Evolutionary conservation across 1,140 invertebrate species (phyloP).

Genomic region (Coelopa frigida): DNA sequence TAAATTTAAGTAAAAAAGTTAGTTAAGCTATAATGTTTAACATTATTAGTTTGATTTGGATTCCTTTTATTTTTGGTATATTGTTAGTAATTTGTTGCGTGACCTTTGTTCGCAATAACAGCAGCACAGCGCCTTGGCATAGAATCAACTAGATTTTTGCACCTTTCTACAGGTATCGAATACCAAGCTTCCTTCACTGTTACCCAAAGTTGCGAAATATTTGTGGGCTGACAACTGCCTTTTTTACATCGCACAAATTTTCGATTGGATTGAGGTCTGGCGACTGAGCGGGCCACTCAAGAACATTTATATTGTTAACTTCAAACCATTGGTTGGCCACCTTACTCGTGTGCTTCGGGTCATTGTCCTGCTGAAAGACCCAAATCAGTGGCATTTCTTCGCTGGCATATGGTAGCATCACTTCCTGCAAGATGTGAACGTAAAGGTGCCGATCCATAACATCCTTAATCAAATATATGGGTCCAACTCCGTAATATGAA

Average conservation of each 20-base stretch:
- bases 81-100: slow-evolving; percentile 29
- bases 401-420: slow-evolving; percentile 21
- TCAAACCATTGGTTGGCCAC: slow-evolving; percentile 17
- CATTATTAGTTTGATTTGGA: no score
- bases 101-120: slow-evolving; percentile 24
- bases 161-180: slow-evolving; percentile 17
- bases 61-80: no score
- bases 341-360: slow-evolving; percentile 26
- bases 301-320: slow-evolving; percentile 17
- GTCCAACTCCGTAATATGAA: slow-evolving; percentile 17
- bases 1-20: no score
- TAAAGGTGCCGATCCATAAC: slow-evolving; percentile 18
- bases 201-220: slow-evolving; percentile 14
- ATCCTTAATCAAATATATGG: slow-evolving; percentile 16
- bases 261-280: slow-evolving; percentile 39
- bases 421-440: slow-evolving; percentile 19
- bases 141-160: slow-evolving; percentile 19
- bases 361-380: slow-evolving; percentile 29
- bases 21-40: no score
- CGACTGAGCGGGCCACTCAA: slow-evolving; percentile 31
- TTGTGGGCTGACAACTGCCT: slow-evolving; percentile 11
- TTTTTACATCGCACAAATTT: slow-evolving; percentile 26
- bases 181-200: slow-evolving; percentile 13
- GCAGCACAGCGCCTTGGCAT: slow-evolving; percentile 19
- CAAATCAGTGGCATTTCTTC: slow-evolving; percentile 23